Evolutionary conservation across 2,797 vertebrate genomes (phyloP).

Genomic region (Gadopsis marmoratus): DNA sequence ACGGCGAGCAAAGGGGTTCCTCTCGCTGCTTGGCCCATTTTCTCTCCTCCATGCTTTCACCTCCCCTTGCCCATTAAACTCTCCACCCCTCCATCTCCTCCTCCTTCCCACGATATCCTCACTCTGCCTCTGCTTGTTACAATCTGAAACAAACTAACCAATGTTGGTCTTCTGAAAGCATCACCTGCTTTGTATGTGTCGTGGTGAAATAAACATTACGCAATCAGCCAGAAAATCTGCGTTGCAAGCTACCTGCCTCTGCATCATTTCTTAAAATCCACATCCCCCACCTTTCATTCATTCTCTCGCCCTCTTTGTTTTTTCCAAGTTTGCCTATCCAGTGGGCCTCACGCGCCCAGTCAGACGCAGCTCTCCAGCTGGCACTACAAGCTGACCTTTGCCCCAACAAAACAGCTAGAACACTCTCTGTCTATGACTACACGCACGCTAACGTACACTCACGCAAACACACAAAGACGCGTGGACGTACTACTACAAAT

Average conservation of each 20-base stretch:
- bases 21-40: conserved; percentile 58
- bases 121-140: conserved; percentile 25
- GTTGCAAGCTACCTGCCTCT: conserved; percentile 17
- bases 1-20: conserved; percentile 52
- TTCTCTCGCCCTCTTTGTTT: conserved; percentile 27
- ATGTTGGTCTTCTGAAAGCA: conserved; percentile 12
- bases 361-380: conserved; percentile 86
- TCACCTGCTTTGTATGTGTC: conserved; percentile 15
- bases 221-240: conserved; percentile 10
- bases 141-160: conserved; percentile 24
- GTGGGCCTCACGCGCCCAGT: conserved; percentile 80
- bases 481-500: conserved; percentile 73
- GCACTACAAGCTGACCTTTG: conserved; percentile 89
- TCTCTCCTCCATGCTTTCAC: conserved; percentile 57
- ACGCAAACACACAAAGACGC: conserved; percentile 50
- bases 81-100: conserved; percentile 22
- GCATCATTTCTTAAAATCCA: conserved; percentile 20
- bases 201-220: conserved; percentile 16
- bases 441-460: conserved; percentile 56
- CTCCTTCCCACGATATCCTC: conserved; percentile 39
- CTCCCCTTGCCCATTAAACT: conserved; percentile 51
- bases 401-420: conserved; percentile 84
- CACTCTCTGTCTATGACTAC: conserved; percentile 66
- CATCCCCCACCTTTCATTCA: conserved; percentile 50
- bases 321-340: conserved; percentile 60